Evolutionary conservation across 2,888 invertebrate species (phyloP).

Genomic region (Cistogaster globosa): DNA sequence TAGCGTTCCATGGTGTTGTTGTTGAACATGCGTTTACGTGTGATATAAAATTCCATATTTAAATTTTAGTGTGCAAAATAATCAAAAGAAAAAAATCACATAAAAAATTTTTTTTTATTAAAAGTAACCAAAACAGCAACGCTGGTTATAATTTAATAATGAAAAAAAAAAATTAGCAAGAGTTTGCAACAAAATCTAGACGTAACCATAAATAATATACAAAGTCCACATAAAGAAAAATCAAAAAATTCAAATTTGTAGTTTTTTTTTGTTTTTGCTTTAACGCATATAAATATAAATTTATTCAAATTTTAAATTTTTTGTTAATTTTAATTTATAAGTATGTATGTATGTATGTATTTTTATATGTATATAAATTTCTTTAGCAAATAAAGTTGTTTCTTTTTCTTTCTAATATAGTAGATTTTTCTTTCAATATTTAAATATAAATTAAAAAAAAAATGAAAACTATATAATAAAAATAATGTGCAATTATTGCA

Average conservation of each 20-base stretch:
- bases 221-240: slow-evolving; percentile 46
- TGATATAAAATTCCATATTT: too few relatives aligned
- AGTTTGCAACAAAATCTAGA: too few relatives aligned
- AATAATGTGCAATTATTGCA: slow-evolving; percentile 68
- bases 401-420: slow-evolving; percentile 65
- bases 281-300: slow-evolving; percentile 67
- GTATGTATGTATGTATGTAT: too few relatives aligned
- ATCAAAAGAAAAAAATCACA: too few relatives aligned
- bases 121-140: too few relatives aligned
- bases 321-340: slow-evolving; percentile 6
- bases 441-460: slow-evolving; percentile 73
- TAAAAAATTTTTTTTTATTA: too few relatives aligned
- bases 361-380: slow-evolving; percentile 37
- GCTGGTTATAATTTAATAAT: too few relatives aligned
- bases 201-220: neutral
- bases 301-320: slow-evolving; percentile 68
- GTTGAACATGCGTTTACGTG: too few relatives aligned
- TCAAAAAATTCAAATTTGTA: slow-evolving; percentile 47
- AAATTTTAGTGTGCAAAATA: too few relatives aligned
- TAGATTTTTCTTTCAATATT: slow-evolving; percentile 64
- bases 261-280: slow-evolving; percentile 62
- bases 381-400: slow-evolving; percentile 66
- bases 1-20: too few relatives aligned
- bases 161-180: too few relatives aligned
- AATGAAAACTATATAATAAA: slow-evolving; percentile 49